Evolutionary conservation across 2,797 vertebrate species (phyloP).

Genomic region (Falco cherrug): DNA sequence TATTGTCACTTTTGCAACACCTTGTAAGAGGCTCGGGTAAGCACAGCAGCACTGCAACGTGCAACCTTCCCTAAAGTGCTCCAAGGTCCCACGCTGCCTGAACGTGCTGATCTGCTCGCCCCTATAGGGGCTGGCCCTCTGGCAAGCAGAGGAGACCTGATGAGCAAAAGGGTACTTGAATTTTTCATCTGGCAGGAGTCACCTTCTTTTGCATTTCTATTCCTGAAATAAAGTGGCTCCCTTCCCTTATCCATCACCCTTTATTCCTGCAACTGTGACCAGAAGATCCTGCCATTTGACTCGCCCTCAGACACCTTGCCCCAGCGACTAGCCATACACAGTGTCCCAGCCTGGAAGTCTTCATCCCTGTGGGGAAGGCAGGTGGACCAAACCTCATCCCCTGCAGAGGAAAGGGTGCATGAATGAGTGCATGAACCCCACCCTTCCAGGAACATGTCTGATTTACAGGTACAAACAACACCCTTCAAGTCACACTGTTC

Average conservation of each 20-base stretch:
- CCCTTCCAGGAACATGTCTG: fast-evolving
- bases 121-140: not conserved
- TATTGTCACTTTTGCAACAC: not conserved
- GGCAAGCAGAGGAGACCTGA: not conserved
- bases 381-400: not conserved
- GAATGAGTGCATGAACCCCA: fast-evolving
- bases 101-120: not conserved
- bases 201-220: not conserved
- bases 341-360: not conserved
- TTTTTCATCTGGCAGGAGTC: not conserved
- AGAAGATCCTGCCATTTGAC: not conserved
- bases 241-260: not conserved
- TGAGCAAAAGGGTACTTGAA: not conserved
- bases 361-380: not conserved
- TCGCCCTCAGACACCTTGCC: not conserved
- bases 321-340: not conserved
- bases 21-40: not conserved
- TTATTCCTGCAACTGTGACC: not conserved
- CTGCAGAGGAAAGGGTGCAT: not conserved
- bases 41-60: not conserved
- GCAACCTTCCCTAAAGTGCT: not conserved
- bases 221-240: not conserved
- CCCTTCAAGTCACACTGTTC: not conserved
- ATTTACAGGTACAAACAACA: not conserved
- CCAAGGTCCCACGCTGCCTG: not conserved